These are phyloP conservation scores for Rhyzopertha dominica DNA, from an alignment of 1,140 invertebrate species.

Conservation along the genomic window DNA sequence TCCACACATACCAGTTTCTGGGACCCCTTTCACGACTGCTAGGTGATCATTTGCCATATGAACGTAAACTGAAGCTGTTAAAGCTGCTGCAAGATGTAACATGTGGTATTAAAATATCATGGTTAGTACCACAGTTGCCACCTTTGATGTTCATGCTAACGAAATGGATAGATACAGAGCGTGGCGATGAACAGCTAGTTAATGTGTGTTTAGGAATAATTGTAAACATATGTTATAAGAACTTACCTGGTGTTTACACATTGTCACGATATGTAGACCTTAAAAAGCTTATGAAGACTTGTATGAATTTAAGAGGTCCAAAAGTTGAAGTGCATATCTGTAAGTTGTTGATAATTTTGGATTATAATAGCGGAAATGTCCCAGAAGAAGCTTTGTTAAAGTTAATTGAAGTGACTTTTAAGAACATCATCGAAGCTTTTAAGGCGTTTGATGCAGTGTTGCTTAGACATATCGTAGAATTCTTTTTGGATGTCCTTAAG, in stretches of 20 bases:
- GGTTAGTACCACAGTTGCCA: conserved; percentile 63
- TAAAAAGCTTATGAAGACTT: conserved; percentile 54
- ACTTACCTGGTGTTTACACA: conserved; percentile 60
- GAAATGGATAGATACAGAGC: conserved; percentile 54
- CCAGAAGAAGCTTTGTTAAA: conserved; percentile 49
- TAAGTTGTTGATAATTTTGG: conserved; percentile 54
- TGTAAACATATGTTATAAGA: conserved; percentile 68
- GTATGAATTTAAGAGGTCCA: conserved; percentile 51
- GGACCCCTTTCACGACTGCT: conserved; percentile 57
- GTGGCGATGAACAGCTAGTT: conserved; percentile 52
- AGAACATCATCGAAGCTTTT: conserved; percentile 48
- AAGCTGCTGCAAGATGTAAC: conserved; percentile 60
- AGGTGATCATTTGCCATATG: conserved; percentile 48
- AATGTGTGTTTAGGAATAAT: conserved; percentile 59
- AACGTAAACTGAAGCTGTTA: conserved; percentile 52
- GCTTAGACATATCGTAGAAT: conserved; percentile 52
- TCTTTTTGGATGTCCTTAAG: conserved; percentile 50
- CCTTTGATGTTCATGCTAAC: conserved; percentile 57
- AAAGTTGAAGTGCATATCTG: conserved; percentile 50
- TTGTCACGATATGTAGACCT: conserved; percentile 60
- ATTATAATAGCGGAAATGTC: conserved; percentile 49
- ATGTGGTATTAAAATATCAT: conserved; percentile 64
- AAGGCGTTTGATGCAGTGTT: conserved; percentile 46
- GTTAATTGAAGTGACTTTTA: conserved; percentile 50
- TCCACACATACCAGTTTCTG: conserved; percentile 64